phyloP scores from a whole-genome alignment of 2,113 vertebrate species.

The Melanocharis versteri region DNA sequence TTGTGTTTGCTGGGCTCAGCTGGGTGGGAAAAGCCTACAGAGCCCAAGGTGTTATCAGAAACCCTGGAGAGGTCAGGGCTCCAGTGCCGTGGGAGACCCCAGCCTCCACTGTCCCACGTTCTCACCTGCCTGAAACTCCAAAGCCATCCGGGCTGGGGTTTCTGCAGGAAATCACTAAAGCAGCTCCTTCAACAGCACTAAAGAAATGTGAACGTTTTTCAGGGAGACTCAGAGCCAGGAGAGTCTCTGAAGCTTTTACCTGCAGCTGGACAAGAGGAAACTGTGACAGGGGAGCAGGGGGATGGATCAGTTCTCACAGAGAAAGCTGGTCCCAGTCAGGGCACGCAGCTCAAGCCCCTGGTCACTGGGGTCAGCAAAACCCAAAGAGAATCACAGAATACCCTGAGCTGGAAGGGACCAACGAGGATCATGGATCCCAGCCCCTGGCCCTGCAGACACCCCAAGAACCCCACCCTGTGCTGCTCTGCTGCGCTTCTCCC shows the following conservation, averaged over 20 bases:
- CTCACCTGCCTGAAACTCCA: not conserved
- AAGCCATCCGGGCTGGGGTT: not conserved
- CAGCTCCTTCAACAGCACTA: not conserved
- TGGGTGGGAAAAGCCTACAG: not conserved
- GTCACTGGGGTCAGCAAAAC: not conserved
- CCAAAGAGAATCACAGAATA: not conserved
- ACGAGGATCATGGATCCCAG: rapidly evolving
- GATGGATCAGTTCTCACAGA: not conserved
- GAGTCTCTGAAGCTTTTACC: not conserved
- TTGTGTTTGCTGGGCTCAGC: not conserved
- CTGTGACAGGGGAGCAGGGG: not conserved
- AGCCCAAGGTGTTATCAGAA: not conserved
- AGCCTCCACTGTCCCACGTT: not conserved
- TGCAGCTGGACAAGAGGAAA: not conserved
- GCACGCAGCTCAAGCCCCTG: not conserved
- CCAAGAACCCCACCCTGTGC: not conserved
- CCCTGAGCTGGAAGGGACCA: not conserved
- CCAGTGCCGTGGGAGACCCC: not conserved
- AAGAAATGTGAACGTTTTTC: not conserved
- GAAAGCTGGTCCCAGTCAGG: not conserved
- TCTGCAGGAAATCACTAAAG: not conserved
- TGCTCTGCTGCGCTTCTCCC: not conserved
- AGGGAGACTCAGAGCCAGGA: not conserved
- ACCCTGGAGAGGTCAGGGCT: not conserved
- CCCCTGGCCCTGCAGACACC: not conserved